Conservation (phyloP, 2,797 vertebrate genomes). For the Gallinago nigripennis region DNA sequence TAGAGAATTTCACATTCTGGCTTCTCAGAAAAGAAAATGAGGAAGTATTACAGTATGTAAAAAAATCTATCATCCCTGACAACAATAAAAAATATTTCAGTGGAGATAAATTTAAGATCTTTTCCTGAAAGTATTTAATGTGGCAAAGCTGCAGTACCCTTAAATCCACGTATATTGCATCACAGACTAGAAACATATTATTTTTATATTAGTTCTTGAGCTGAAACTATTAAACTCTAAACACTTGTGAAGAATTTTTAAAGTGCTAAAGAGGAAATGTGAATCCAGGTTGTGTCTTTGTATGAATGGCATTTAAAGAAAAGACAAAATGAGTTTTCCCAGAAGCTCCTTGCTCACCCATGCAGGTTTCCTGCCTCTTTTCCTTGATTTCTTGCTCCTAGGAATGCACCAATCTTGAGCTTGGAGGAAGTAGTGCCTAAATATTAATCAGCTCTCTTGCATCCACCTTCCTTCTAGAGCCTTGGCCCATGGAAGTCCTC, state of each 20-base stretch:
- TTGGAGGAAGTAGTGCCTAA: no score
- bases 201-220: neutral
- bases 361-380: no score
- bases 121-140: neutral
- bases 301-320: neutral
- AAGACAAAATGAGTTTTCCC: neutral
- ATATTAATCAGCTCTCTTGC: no score
- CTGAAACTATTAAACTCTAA: neutral
- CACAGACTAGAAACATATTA: neutral
- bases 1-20: neutral
- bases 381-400: no score
- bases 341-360: no score
- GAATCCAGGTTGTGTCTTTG: neutral
- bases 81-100: neutral
- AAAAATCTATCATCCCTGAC: neutral
- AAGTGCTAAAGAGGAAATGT: conserved; percentile 31
- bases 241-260: conserved; percentile 1
- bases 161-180: neutral
- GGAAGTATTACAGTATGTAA: neutral
- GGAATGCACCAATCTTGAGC: no score
- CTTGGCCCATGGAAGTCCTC: no score
- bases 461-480: no score
- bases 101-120: neutral
- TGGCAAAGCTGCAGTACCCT: neutral
- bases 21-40: neutral